Percentiles rank a stretch among this genome's conserved stretches.
Conservation (phyloP, 2,113 vertebrate species). For the Cisticola juncidis region DNA sequence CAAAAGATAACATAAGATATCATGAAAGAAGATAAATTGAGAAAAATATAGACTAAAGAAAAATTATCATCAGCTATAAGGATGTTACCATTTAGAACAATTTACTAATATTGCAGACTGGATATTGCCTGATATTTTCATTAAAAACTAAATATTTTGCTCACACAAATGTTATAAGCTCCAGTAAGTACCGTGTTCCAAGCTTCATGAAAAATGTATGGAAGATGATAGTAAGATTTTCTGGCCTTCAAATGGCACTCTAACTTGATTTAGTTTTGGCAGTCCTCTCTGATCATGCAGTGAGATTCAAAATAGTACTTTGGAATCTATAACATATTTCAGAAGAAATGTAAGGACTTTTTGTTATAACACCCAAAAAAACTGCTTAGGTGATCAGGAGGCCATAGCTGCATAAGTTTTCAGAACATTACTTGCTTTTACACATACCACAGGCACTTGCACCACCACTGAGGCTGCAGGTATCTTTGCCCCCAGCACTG, state of each 20-base stretch:
- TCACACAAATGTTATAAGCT: neutral
- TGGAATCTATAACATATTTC: neutral
- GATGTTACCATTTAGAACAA: neutral
- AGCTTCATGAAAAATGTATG: neutral
- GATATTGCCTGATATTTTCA: neutral
- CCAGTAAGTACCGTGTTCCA: fast-evolving
- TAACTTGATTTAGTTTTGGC: neutral
- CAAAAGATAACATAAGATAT: neutral
- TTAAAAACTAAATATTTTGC: neutral
- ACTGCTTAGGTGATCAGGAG: neutral
- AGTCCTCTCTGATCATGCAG: neutral
- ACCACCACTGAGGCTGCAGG: fast-evolving
- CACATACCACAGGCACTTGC: neutral
- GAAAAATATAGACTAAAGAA: neutral
- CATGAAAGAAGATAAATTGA: neutral
- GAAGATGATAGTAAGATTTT: neutral
- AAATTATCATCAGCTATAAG: neutral
- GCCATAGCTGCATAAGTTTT: neutral
- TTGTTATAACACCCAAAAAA: neutral
- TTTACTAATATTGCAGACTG: neutral
- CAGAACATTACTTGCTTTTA: neutral
- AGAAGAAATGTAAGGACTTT: neutral
- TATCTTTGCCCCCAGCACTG: fast-evolving
- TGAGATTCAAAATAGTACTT: neutral
- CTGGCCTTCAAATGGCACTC: neutral